phyloP scores from a whole-genome alignment of 2,888 invertebrate genomes.

The Dromius quadrimaculatus region DNA sequence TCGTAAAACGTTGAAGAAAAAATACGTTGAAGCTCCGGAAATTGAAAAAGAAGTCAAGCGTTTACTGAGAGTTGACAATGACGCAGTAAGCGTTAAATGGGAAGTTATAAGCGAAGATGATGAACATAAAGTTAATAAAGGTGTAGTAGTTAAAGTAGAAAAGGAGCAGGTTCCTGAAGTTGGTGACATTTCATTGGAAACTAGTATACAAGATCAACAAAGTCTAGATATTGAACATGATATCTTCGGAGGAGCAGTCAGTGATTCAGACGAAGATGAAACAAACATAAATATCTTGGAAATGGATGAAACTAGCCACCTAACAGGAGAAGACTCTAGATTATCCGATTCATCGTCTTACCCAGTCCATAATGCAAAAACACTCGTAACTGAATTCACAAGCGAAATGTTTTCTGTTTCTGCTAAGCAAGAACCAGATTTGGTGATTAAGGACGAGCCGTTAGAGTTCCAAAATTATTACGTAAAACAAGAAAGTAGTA shows the following conservation, averaged over 20 bases:
- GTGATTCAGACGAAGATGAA: constrained; percentile 87
- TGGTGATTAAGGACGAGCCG: constrained; percentile 25
- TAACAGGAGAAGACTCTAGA: constrained; percentile 80
- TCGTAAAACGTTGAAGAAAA: constrained; percentile 95
- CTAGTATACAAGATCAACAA: constrained; percentile 62
- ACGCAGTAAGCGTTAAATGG: constrained; percentile 88
- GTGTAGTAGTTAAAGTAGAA: constrained; percentile 64
- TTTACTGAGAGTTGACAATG: constrained; percentile 90
- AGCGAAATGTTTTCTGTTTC: constrained; percentile 42
- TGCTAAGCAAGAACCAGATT: constrained; percentile 19
- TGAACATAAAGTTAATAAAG: constrained; percentile 70
- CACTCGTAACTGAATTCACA: constrained; percentile 42
- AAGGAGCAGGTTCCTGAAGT: constrained; percentile 65
- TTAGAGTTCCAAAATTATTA: constrained; percentile 30
- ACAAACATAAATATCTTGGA: constrained; percentile 78
- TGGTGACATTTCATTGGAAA: constrained; percentile 60
- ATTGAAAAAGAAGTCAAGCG: constrained; percentile 98
- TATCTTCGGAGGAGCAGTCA: constrained; percentile 93
- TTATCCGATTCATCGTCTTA: constrained; percentile 78
- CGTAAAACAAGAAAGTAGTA: constrained; percentile 28
- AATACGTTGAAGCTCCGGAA: constrained; percentile 96
- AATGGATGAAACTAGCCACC: constrained; percentile 81
- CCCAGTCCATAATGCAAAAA: constrained; percentile 62
- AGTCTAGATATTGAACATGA: constrained; percentile 75
- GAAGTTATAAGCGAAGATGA: constrained; percentile 92